A percentile compares a stretch with the other conserved stretches of the same genome.
Evolutionary conservation across 1,140 invertebrate genomes (phyloP).

Genomic region (Ceratina calcarata): DNA sequence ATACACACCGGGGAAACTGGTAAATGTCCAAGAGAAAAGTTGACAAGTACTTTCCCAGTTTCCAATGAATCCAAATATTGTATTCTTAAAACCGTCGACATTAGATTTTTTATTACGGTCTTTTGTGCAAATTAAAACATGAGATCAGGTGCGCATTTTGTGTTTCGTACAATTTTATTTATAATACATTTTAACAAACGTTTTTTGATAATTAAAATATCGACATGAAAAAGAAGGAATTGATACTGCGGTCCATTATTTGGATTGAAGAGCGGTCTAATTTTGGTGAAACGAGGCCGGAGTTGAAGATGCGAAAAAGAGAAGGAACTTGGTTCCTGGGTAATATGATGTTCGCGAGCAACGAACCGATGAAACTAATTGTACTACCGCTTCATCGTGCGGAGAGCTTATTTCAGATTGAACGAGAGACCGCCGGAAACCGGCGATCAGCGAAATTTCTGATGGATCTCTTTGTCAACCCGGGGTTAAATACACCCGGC

Average conservation of each 20-base stretch:
- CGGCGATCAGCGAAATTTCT: conserved; percentile 72
- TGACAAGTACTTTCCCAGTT: too few species aligned
- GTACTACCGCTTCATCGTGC: conserved; percentile 40
- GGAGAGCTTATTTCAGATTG: conserved; percentile 65
- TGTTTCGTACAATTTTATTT: too few species aligned
- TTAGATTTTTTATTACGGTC: too few species aligned
- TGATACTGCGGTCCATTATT: too few species aligned
- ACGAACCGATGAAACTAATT: conserved; percentile 68
- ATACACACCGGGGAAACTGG: conserved; percentile 34
- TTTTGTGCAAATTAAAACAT: too few species aligned
- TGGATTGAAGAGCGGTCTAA: not conserved
- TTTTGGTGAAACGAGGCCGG: conserved; percentile 8
- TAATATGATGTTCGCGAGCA: conserved; percentile 49
- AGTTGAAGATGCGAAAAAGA: not conserved
- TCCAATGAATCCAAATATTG: too few species aligned
- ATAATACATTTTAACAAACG: too few species aligned
- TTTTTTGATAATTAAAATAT: too few species aligned
- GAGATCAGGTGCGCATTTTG: too few species aligned
- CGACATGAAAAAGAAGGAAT: too few species aligned
- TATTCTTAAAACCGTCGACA: too few species aligned
- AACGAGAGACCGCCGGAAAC: conserved; percentile 61
- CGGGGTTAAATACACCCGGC: conserved; percentile 32
- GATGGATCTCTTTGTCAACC: conserved; percentile 63
- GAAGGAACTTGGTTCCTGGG: conserved; percentile 8
- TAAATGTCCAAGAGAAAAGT: conserved; percentile 37